A percentile compares a stretch with the other conserved stretches of the same genome.
Conservation (phyloP, 2,888 invertebrate species). For the Yponomeuta cagnagella region DNA sequence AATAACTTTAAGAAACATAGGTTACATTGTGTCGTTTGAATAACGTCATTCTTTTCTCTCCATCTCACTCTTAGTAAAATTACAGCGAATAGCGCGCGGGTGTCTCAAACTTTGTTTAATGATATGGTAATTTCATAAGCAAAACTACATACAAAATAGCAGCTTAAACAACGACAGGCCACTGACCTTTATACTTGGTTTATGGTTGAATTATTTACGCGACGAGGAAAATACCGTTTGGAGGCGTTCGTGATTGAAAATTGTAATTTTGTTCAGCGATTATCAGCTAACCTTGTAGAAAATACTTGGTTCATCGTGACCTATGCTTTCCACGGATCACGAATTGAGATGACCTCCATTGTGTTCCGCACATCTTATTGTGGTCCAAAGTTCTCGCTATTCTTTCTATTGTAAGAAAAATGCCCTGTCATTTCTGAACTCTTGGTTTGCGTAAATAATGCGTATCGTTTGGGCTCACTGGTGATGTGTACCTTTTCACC, state of each 20-base stretch:
- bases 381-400: background rate
- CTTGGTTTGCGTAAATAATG: background rate
- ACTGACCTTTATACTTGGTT: background rate
- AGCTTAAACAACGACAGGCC: background rate
- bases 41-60: too few species aligned
- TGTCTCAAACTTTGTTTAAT: too few species aligned
- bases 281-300: constrained; percentile 29
- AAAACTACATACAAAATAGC: too few species aligned
- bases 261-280: constrained; percentile 30
- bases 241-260: background rate
- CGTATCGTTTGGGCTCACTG: too few species aligned
- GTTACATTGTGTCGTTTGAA: too few species aligned
- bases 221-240: background rate
- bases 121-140: too few species aligned
- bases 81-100: too few species aligned
- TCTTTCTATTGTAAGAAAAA: background rate
- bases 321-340: background rate
- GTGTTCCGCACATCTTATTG: background rate
- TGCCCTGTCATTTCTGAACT: background rate
- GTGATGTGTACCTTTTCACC: too few species aligned
- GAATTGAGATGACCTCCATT: background rate
- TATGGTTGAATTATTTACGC: background rate
- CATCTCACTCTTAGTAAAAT: too few species aligned
- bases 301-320: background rate
- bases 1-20: too few species aligned